Evolutionary conservation across 2,888 invertebrate genomes (phyloP), one percentile per base, ranked within the genome.

Genomic region (Rhagonycha lutea): DNA sequence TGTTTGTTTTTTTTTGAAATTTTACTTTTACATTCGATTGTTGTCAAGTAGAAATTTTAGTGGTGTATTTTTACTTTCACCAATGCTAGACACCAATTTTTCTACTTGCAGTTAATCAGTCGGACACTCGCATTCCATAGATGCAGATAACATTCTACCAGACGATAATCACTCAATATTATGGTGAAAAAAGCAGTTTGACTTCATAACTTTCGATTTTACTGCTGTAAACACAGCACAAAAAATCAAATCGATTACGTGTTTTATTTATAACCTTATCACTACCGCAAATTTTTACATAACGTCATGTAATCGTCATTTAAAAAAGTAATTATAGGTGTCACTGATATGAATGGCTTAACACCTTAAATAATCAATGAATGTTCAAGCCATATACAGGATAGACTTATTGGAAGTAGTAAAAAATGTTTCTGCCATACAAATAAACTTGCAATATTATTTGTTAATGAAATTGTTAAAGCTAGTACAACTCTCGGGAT

Each of bases 131-230:
- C 63, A 65, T 65, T 65, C 63, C 63, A 26, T 26, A 65, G 63
- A 65, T 65, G 26, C 23, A 65, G 23, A 65, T 65, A 65, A 65
- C 63, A 65, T 65, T 65, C 63, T 65, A 65, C 63, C 23, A 65
- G 10, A n/a, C 23, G n/a, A 65, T 65, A 65, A 65, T 26, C 26
- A 26, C 63, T 47, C 47, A 24, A 65, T 24, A 26, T 65, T 65
- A 65, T 24, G 18, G 7, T 65, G n/a, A 65, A 65, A 65, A 65
- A 65, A 65, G 63, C 26, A 24, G 63, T 65, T 65, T 26, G 63
- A 65, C 63, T 65, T 65, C 63, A 23, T 24, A 24, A 65, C 63
- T 65, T 65, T 65, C 63, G 18, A 65, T 65, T 65, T 65, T 65
- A 26, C 63, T 65, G n/a, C 32, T 7, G 47, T 47, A 47, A 47